These are phyloP conservation scores for Psophia crepitans DNA, from an alignment of 2,113 vertebrate genomes.

Conservation along the genomic window DNA sequence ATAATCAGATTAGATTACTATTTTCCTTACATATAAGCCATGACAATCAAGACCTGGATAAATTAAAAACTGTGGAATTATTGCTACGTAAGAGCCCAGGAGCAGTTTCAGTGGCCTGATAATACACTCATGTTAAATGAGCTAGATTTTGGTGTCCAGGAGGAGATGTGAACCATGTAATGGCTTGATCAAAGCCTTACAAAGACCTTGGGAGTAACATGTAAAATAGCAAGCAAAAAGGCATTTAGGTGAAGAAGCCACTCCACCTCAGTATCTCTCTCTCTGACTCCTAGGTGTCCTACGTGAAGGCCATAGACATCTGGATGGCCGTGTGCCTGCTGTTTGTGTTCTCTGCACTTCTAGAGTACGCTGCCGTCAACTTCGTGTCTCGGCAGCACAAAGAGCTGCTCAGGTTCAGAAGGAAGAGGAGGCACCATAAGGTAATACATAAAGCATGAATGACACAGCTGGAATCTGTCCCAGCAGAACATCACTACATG, in stretches of 20 bases:
- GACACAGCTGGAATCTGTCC: not conserved
- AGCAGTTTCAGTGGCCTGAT: not conserved
- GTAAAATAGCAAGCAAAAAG: not conserved
- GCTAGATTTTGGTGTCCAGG: not conserved
- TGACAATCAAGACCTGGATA: not conserved
- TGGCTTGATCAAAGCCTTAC: not conserved
- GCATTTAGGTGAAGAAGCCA: not conserved
- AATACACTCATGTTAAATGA: not conserved
- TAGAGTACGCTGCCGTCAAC: constrained; percentile 97
- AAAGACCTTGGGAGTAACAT: not conserved
- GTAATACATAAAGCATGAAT: constrained; percentile 71
- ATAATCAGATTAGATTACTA: not conserved
- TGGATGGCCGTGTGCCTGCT: constrained; percentile 99
- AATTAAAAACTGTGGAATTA: not conserved
- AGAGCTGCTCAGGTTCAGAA: constrained; percentile 96
- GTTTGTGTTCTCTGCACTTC: constrained; percentile 95
- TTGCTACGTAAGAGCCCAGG: not conserved
- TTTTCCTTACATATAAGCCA: not conserved
- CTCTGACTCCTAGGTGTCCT: constrained; percentile 85
- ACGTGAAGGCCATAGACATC: constrained; percentile 98
- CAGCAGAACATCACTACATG: not conserved
- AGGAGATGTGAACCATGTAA: not conserved
- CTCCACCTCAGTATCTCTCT: not conserved
- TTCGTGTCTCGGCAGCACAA: constrained; percentile 99
- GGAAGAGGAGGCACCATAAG: constrained; percentile 95